phyloP scores from a whole-genome alignment of 2,113 vertebrate genomes.

The Phocoena phocoena region DNA sequence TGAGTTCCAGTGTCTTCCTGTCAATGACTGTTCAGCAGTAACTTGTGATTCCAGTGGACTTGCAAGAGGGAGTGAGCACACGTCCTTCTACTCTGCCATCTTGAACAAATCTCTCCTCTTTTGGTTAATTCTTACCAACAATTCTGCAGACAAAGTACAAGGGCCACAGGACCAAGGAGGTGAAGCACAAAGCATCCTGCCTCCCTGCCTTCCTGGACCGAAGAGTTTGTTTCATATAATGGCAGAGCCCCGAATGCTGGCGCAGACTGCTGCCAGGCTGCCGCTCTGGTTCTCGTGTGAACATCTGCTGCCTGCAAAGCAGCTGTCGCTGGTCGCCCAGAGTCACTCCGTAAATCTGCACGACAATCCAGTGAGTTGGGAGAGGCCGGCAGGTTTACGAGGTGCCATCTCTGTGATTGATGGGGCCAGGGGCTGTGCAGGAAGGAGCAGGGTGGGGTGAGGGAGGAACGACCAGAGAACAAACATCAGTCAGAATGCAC shows the following conservation, averaged over 20 bases:
- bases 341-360: constrained; percentile 78
- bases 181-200: rapidly evolving
- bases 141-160: rapidly evolving
- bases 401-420: constrained; percentile 67
- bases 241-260: rapidly evolving
- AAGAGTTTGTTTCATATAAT: rapidly evolving
- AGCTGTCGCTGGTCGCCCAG: constrained; percentile 65
- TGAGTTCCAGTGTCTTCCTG: no score
- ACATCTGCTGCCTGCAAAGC: constrained; percentile 61
- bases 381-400: constrained; percentile 76
- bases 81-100: no score
- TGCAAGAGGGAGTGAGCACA: no score
- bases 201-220: rapidly evolving
- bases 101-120: no score
- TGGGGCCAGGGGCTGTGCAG: background rate
- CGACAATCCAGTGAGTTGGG: rapidly evolving
- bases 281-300: background rate
- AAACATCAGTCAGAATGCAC: rapidly evolving
- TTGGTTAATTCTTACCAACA: rapidly evolving
- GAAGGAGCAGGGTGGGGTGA: rapidly evolving
- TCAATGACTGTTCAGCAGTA: no score
- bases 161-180: rapidly evolving
- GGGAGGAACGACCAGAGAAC: background rate
- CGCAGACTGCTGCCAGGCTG: rapidly evolving
- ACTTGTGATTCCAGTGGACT: no score